These are phyloP conservation scores for Flabesymbios commensalis DNA, from an alignment of 2,888 invertebrate genomes.

Conservation along the genomic window DNA sequence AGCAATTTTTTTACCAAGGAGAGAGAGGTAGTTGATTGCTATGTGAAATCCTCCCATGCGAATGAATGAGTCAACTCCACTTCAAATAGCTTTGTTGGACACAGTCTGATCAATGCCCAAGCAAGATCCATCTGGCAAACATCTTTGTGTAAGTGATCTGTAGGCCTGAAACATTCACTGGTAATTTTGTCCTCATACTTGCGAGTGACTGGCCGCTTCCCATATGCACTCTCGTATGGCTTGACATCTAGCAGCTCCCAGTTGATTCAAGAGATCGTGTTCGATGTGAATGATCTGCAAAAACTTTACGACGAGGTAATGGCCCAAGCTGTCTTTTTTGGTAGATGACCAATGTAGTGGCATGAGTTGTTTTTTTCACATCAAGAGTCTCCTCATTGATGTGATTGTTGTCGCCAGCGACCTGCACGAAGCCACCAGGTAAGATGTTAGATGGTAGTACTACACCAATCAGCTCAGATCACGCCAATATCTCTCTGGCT, in stretches of 20 bases:
- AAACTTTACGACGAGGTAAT: too few species aligned
- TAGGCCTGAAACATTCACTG: too few species aligned
- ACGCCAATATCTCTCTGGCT: neutral
- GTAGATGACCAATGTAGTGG: neutral
- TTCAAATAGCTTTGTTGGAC: neutral
- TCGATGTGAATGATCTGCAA: too few species aligned
- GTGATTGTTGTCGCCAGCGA: neutral
- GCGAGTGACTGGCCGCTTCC: too few species aligned
- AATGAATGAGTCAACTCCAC: neutral
- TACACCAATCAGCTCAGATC: neutral
- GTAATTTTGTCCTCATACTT: too few species aligned
- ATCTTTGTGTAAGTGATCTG: too few species aligned
- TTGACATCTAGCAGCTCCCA: too few species aligned
- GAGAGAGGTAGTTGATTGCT: neutral
- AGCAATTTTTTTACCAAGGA: constrained; percentile 2
- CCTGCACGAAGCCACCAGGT: neutral
- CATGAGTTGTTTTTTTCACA: neutral
- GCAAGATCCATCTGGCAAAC: constrained; percentile 1
- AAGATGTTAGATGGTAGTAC: neutral
- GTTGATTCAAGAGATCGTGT: too few species aligned
- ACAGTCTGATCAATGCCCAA: neutral
- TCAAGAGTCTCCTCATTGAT: constrained; percentile 3
- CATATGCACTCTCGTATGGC: too few species aligned
- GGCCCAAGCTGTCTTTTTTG: too few species aligned
- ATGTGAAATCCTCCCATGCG: neutral